Base-by-base conservation (phyloP, 2,888 invertebrate species). In the Temnothorax ravouxi region DNA sequence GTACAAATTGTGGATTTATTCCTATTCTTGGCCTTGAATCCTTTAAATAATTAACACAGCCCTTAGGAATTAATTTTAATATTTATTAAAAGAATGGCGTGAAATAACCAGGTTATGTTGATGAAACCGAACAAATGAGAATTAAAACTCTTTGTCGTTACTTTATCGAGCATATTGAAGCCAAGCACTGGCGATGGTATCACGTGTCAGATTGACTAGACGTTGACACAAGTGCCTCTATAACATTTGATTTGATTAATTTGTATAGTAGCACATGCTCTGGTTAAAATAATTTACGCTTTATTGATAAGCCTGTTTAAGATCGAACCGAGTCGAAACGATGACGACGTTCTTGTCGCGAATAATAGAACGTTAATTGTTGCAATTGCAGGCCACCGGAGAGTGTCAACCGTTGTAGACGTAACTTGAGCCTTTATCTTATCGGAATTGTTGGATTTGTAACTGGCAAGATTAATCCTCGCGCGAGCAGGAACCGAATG, bases 181-280 rank as follows among this genome's bases (percentile, higher is more conserved):
- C 15, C 50, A 56, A 8, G 18, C n/a, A 59, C 15, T n/a, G 41
- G 9, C 21, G 47, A 50, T 76, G 18, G 21, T 47, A 52, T 77
- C 54, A 71, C 56, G 8, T 64, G 38, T 66, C 25, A 77, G 13
- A 11, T 61, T 72, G 56, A 44, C 44, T 56, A 79, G 44, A 69
- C 29, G 25, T 69, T 79, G 79, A 80, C 59, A 47, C 34, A 44
- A 59, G 18, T 74, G 79, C 50, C 18, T 80, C 11, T 72, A n/a
- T 80, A 74, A 74, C 47, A 79, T n/a, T 41, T 56, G 29, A 66
- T 34, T 77, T 56, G 54, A 41, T 79, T 59, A 59, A 74, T 59
- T 59, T 18, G 18, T 50, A 34, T 64, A 47, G 18, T 64, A 29
- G 38, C 21, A 47, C 47, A 38, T 34, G 47, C 59, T 74, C 18